These are phyloP conservation scores for Arctia plantaginis DNA, from an alignment of 2,888 invertebrate genomes.

Conservation along the genomic window DNA sequence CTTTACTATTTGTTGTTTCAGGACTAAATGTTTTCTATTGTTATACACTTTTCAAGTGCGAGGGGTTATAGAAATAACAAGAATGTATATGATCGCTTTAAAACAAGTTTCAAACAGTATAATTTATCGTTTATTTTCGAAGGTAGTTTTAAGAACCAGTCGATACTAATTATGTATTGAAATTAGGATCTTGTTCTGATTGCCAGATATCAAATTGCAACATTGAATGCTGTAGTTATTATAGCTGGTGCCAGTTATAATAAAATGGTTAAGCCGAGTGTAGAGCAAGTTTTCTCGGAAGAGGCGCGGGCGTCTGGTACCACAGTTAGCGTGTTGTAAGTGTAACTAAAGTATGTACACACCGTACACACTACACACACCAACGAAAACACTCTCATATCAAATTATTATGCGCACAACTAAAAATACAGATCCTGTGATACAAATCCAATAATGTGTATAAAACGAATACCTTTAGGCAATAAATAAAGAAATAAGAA, in stretches of 20 bases:
- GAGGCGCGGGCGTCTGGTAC: constrained; percentile 58
- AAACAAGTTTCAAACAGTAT: background rate
- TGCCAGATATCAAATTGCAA: constrained; percentile 34
- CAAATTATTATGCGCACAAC: background rate
- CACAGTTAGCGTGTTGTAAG: constrained; percentile 27
- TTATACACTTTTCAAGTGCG: constrained; percentile 35
- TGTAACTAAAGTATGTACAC: constrained; percentile 39
- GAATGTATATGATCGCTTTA: background rate
- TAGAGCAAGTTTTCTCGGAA: constrained; percentile 67
- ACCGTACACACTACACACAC: constrained; percentile 35
- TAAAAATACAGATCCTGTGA: background rate
- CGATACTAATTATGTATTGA: constrained; percentile 27
- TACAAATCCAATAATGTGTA: background rate
- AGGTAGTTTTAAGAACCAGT: constrained; percentile 9
- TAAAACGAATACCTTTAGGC: background rate
- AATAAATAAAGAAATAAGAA: background rate
- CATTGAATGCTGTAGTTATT: constrained; percentile 35
- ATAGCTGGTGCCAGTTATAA: constrained; percentile 23
- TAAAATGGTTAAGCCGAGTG: constrained; percentile 48
- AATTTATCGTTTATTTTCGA: background rate
- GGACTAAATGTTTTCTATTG: constrained; percentile 53
- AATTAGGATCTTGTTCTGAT: constrained; percentile 33
- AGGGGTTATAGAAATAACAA: constrained; percentile 3
- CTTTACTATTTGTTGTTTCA: constrained; percentile 61
- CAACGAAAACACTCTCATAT: constrained; percentile 5